Conservation (phyloP, 2,797 vertebrate genomes). For the Streptopelia turtur region DNA sequence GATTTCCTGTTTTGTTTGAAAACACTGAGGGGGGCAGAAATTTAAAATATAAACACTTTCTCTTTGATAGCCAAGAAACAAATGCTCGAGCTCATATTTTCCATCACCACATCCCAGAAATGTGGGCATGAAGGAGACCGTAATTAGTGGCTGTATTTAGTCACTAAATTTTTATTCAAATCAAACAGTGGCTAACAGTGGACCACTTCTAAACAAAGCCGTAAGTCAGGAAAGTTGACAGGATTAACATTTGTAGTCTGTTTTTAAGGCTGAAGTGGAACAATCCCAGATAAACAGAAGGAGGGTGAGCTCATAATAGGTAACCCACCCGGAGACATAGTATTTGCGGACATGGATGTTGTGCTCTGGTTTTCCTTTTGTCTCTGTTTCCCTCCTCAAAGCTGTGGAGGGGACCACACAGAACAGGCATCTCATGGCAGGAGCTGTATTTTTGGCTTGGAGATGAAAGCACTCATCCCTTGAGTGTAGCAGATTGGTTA, state of each 20-base stretch:
- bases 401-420: background rate
- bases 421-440: background rate
- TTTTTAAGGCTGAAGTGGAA: background rate
- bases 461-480: background rate
- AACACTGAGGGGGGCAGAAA: background rate
- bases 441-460: background rate
- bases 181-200: background rate
- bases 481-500: background rate
- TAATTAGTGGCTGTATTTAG: background rate
- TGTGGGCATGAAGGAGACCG: background rate
- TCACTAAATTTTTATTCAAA: background rate
- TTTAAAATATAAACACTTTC: background rate
- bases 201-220: background rate
- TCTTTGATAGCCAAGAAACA: background rate
- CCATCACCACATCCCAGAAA: background rate
- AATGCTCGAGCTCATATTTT: background rate
- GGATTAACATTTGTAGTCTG: background rate
- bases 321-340: background rate
- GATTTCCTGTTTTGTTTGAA: constrained; percentile 3
- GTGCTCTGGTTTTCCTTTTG: background rate
- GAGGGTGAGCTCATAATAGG: background rate
- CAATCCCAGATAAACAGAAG: background rate
- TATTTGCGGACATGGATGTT: background rate
- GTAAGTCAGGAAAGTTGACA: background rate
- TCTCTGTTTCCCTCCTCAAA: background rate